Conservation (phyloP, 2,888 invertebrate genomes). For the Prosapia bicincta region DNA sequence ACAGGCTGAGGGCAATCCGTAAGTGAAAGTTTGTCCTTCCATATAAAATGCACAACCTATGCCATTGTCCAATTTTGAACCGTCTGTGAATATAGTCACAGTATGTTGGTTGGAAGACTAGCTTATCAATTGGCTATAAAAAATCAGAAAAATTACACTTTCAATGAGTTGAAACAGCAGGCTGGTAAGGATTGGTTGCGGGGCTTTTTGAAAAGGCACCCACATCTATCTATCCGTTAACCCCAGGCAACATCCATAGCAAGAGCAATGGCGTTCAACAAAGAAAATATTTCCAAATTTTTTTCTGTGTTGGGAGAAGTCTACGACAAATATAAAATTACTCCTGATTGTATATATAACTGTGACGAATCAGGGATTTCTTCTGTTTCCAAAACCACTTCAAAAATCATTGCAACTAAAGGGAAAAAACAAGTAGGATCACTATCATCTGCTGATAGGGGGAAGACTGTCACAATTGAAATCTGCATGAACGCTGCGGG, state of each 20-base stretch:
- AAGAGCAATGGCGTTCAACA: constrained; percentile 4
- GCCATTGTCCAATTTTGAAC: too few species aligned
- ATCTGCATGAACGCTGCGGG: constrained; percentile 38
- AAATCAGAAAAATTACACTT: not conserved
- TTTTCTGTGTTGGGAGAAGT: not conserved
- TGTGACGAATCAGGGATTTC: constrained; percentile 9
- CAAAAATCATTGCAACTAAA: constrained; percentile 35
- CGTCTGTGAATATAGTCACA: too few species aligned
- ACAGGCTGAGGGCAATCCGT: too few species aligned
- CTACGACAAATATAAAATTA: not conserved
- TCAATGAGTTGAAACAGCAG: not conserved
- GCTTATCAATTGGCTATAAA: not conserved
- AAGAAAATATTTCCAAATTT: constrained; percentile 5
- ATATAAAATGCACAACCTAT: too few species aligned
- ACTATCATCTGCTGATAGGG: constrained; percentile 32
- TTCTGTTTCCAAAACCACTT: constrained; percentile 10
- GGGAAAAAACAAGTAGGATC: constrained; percentile 32
- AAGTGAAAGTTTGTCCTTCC: too few species aligned
- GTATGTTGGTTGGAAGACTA: too few species aligned
- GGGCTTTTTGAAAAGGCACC: constrained; percentile 3
- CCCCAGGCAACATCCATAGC: not conserved
- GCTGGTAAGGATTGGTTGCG: constrained; percentile 3
- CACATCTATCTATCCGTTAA: not conserved
- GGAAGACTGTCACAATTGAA: constrained; percentile 39
- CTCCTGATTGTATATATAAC: not conserved